Evolutionary conservation across 2,797 vertebrate species (phyloP).

Genomic region (Alosa sapidissima): DNA sequence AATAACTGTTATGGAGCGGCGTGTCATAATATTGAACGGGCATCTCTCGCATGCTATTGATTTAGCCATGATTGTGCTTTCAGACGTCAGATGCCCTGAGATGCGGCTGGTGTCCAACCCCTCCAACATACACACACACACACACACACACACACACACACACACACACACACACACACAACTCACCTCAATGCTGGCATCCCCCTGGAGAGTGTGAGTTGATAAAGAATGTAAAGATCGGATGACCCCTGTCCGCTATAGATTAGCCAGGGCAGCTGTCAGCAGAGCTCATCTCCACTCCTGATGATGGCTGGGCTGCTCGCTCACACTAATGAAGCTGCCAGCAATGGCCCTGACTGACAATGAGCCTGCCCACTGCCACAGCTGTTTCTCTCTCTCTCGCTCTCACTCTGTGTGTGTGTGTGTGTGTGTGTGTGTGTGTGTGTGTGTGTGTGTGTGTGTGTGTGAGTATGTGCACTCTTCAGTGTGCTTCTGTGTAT

Average conservation of each 20-base stretch:
- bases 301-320: constrained; percentile 48
- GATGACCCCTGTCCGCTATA: constrained; percentile 58
- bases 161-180: not conserved
- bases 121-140: not conserved
- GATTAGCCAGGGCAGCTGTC: constrained; percentile 57
- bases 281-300: constrained; percentile 58
- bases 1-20: constrained; percentile 52
- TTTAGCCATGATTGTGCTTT: constrained; percentile 59
- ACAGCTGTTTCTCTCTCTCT: not conserved
- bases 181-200: not conserved
- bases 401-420: not conserved
- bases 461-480: not conserved
- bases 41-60: constrained; percentile 51
- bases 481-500: not conserved
- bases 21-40: constrained; percentile 45
- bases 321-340: constrained; percentile 52
- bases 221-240: constrained; percentile 60
- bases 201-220: constrained; percentile 50
- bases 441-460: too few relatives aligned
- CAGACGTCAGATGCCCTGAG: constrained; percentile 45
- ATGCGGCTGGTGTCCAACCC: constrained; percentile 40
- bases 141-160: not conserved
- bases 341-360: constrained; percentile 23
- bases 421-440: too few relatives aligned
- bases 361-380: constrained; percentile 8